These are phyloP conservation scores for Scaptomyza flava DNA, from an alignment of 2,888 invertebrate species.

Conservation along the genomic window DNA sequence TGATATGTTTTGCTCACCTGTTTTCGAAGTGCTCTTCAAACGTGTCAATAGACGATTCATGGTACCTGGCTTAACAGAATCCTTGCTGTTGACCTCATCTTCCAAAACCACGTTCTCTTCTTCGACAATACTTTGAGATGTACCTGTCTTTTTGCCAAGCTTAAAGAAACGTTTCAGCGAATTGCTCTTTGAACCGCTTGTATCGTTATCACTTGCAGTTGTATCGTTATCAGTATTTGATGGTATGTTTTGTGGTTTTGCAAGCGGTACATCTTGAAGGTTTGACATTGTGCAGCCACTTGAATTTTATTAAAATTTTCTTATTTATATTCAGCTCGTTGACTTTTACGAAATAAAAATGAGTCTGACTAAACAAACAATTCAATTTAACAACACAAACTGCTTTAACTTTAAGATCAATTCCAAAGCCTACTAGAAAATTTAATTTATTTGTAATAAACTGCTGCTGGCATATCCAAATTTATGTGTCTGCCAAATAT, in stretches of 20 bases:
- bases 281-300: constrained; percentile 58
- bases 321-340: constrained; percentile 49
- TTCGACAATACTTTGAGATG: constrained; percentile 10
- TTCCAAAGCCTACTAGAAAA: constrained; percentile 42
- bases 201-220: constrained; percentile 26
- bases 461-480: constrained; percentile 40
- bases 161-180: constrained; percentile 80
- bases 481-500: constrained; percentile 37
- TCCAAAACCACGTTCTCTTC: constrained; percentile 13
- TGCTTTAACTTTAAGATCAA: constrained; percentile 9
- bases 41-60: constrained; percentile 55
- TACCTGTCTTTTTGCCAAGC: constrained; percentile 50
- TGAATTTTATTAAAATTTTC: constrained; percentile 52
- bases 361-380: constrained; percentile 26
- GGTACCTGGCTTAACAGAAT: constrained; percentile 31
- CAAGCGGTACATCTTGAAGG: constrained; percentile 63
- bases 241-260: constrained; percentile 43
- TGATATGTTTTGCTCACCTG: constrained; percentile 23
- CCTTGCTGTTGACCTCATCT: constrained; percentile 31
- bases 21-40: constrained; percentile 32
- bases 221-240: constrained; percentile 15
- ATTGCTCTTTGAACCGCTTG: constrained; percentile 49
- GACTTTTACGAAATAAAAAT: constrained; percentile 65
- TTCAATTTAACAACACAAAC: constrained; percentile 6
- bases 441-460: neutral